Evolutionary conservation across 2,888 invertebrate species (phyloP).

Genomic region (Ctena decussata): DNA sequence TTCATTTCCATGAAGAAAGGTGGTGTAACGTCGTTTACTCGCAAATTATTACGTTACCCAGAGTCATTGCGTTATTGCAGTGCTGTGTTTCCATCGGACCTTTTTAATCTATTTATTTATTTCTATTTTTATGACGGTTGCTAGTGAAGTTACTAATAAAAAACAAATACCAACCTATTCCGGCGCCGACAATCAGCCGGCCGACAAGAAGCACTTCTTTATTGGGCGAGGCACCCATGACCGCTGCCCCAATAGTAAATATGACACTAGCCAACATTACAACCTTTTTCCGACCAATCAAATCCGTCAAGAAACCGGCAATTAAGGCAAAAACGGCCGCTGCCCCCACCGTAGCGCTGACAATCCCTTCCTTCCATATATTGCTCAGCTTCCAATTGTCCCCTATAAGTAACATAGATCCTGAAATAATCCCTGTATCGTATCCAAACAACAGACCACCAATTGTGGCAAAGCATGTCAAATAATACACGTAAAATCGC

Average conservation of each 20-base stretch:
- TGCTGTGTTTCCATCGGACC: no score
- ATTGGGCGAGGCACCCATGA: constrained; percentile 85
- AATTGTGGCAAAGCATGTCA: constrained; percentile 82
- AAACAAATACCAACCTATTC: constrained; percentile 86
- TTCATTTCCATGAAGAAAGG: no score
- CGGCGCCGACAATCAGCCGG: constrained; percentile 87
- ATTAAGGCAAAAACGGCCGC: constrained; percentile 87
- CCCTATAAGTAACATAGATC: constrained; percentile 87
- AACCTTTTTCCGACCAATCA: constrained; percentile 87
- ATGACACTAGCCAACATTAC: constrained; percentile 87
- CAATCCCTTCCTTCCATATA: constrained; percentile 88
- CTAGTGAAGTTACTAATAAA: no score
- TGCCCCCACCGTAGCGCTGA: constrained; percentile 87
- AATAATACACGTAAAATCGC: constrained; percentile 68
- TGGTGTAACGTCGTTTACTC: no score
- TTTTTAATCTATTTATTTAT: no score
- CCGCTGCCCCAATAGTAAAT: constrained; percentile 87
- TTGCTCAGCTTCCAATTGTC: constrained; percentile 85
- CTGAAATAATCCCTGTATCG: constrained; percentile 88
- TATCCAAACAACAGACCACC: constrained; percentile 88
- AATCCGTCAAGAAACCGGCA: constrained; percentile 87
- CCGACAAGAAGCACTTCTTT: constrained; percentile 85
- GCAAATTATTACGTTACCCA: no score
- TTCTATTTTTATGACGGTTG: no score
- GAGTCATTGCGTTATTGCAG: no score